Conservation (phyloP, 2,113 vertebrate genomes). For the Macquaria ambigua region DNA sequence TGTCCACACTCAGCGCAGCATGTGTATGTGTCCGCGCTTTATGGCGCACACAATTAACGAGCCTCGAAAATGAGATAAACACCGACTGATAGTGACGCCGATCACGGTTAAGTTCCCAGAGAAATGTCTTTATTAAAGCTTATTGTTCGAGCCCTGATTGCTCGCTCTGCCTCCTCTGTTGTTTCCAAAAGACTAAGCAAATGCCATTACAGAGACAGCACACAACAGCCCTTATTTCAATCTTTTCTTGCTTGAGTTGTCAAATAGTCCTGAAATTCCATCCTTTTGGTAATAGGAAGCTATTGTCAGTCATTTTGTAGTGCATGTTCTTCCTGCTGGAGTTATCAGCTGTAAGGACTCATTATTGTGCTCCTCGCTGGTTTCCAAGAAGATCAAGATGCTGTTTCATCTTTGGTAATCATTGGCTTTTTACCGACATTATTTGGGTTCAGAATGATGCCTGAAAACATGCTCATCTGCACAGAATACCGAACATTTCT, state of each 20-base stretch:
- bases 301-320: slow-evolving; percentile 46
- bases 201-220: slow-evolving; percentile 75
- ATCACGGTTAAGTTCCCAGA: slow-evolving; percentile 67
- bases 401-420: slow-evolving; percentile 63
- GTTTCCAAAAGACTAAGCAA: slow-evolving; percentile 84
- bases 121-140: slow-evolving; percentile 69
- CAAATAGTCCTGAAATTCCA: slow-evolving; percentile 70
- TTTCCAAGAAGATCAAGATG: slow-evolving; percentile 52
- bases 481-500: neutral
- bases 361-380: slow-evolving; percentile 52
- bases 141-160: slow-evolving; percentile 66
- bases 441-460: neutral
- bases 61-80: slow-evolving; percentile 78
- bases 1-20: slow-evolving; percentile 49
- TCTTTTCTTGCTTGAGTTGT: slow-evolving; percentile 83
- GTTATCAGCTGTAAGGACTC: slow-evolving; percentile 47
- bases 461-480: neutral
- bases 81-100: slow-evolving; percentile 72
- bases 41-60: slow-evolving; percentile 68
- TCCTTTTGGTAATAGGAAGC: slow-evolving; percentile 63
- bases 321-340: slow-evolving; percentile 11
- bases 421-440: slow-evolving; percentile 42
- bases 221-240: slow-evolving; percentile 82
- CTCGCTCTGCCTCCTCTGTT: slow-evolving; percentile 63
- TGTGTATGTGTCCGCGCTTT: slow-evolving; percentile 44